A percentile compares a stretch with the other conserved stretches of the same genome.
Conservation (phyloP, 2,888 invertebrate genomes). For the Andrena dorsata region DNA sequence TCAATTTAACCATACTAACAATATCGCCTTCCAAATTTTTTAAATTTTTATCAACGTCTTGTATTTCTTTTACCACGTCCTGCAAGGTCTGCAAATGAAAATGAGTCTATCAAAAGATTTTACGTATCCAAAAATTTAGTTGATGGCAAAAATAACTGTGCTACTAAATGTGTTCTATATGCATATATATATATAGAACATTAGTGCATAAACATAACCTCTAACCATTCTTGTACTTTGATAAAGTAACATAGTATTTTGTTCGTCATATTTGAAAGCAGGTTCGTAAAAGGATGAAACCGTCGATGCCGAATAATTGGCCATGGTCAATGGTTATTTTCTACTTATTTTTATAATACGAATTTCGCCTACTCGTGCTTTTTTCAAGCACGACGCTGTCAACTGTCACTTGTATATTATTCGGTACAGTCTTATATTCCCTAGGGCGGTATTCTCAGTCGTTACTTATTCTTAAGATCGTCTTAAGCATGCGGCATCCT, state of each 20-base stretch:
- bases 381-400: not conserved
- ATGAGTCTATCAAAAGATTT: not conserved
- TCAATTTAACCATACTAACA: conserved; percentile 12
- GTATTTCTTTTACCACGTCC: conserved; percentile 13
- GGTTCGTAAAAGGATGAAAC: not conserved
- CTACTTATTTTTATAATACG: not conserved
- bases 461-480: too few relatives aligned
- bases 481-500: too few relatives aligned
- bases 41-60: conserved; percentile 18
- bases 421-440: conserved; percentile 8
- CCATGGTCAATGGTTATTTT: conserved; percentile 22
- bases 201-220: conserved; percentile 44
- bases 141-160: not conserved
- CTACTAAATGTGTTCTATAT: not conserved
- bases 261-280: not conserved
- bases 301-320: not conserved
- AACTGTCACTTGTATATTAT: conserved; percentile 9
- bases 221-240: conserved; percentile 47
- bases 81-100: conserved; percentile 40
- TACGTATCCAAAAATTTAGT: not conserved
- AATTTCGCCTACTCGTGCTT: not conserved
- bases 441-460: too few relatives aligned
- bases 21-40: conserved; percentile 27
- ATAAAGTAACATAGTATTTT: conserved; percentile 24
- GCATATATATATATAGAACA: not conserved